A percentile compares a stretch with the other conserved stretches of the same genome.
These are phyloP conservation scores for Neotoxoptera formosana DNA, from an alignment of 1,140 invertebrate genomes.

Conservation along the genomic window DNA sequence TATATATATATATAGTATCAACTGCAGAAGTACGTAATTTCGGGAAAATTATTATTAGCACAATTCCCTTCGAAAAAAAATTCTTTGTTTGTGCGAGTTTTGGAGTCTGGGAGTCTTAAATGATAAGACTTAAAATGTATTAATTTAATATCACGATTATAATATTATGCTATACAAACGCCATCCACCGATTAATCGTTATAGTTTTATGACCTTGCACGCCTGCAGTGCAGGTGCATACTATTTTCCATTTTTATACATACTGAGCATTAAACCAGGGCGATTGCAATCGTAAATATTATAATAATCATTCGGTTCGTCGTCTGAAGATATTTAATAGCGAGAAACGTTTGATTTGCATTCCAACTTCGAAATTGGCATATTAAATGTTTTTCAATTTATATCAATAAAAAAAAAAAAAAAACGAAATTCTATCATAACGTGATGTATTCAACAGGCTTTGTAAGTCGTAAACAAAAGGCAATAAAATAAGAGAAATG, in stretches of 20 bases:
- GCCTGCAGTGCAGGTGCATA: background rate
- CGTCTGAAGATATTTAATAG: background rate
- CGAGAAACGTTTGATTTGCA: background rate
- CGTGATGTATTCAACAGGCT: background rate
- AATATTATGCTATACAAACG: background rate
- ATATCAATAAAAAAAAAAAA: background rate
- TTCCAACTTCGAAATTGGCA: background rate
- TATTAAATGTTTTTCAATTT: background rate
- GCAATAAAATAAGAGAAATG: background rate
- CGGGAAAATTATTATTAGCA: background rate
- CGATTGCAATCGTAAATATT: background rate
- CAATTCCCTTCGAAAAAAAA: background rate
- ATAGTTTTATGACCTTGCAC: background rate
- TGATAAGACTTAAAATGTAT: background rate
- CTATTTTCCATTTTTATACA: background rate
- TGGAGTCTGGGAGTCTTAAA: background rate
- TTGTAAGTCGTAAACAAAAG: constrained; percentile 29
- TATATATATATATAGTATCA: too few relatives aligned
- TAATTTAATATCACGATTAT: background rate
- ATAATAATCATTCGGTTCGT: background rate
- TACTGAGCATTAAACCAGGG: background rate
- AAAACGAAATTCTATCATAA: constrained; percentile 39
- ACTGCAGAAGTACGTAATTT: background rate
- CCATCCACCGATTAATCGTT: background rate
- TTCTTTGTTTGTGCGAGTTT: background rate